A percentile compares a stretch with the other conserved stretches of the same genome.
These are phyloP conservation scores for Trinectes maculatus DNA, from an alignment of 2,113 vertebrate genomes.

Conservation along the genomic window DNA sequence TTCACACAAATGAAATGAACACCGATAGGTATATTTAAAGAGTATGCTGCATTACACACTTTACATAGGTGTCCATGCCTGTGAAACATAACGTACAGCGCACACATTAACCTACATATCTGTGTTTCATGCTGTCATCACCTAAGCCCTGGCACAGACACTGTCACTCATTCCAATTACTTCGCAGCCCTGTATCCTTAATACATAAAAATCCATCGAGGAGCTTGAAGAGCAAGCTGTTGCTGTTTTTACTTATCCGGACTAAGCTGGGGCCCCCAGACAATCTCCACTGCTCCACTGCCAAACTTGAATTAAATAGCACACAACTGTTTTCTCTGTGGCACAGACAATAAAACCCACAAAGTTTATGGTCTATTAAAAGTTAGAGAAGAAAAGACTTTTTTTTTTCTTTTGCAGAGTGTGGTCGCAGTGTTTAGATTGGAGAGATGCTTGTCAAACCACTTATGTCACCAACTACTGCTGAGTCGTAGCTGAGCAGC, in stretches of 20 bases:
- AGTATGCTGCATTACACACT: conserved; percentile 1
- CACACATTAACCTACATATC: neutral
- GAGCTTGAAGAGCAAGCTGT: neutral
- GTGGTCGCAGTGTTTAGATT: neutral
- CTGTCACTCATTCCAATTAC: too few relatives aligned
- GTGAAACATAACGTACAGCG: neutral
- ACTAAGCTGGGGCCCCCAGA: neutral
- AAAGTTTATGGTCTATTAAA: conserved; percentile 1
- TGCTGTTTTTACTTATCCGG: neutral
- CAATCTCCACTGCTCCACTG: neutral
- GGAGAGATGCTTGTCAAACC: neutral
- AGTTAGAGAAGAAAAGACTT: neutral
- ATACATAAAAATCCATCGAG: neutral
- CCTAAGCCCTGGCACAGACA: conserved; percentile 1
- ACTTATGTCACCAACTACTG: conserved; percentile 9
- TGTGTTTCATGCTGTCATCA: conserved; percentile 5
- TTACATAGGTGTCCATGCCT: neutral
- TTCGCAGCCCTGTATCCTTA: too few relatives aligned
- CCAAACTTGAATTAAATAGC: conserved; percentile 11
- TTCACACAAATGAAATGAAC: conserved; percentile 31
- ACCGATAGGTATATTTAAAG: conserved; percentile 31
- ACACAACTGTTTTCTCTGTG: conserved; percentile 3
- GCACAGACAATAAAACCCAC: neutral
- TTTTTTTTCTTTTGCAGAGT: conserved; percentile 1
- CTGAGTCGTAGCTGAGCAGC: neutral